A percentile compares a stretch with the other conserved stretches of the same genome.
phyloP scores from a whole-genome alignment of 2,113 vertebrate species.

The Microcebus lehilahytsara region DNA sequence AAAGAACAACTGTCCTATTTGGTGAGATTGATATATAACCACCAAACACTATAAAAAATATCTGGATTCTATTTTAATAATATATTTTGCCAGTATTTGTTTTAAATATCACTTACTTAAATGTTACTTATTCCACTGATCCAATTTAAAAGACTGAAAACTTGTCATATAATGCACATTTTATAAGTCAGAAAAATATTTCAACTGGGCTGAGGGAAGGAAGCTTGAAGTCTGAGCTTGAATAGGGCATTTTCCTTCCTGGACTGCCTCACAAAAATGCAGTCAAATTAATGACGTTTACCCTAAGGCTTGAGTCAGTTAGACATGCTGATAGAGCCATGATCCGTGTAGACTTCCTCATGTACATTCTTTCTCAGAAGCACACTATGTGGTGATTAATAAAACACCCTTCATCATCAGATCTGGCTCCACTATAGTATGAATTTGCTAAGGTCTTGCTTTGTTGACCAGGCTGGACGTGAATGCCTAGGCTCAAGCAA shows the following conservation, averaged over 20 bases:
- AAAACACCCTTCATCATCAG: neutral
- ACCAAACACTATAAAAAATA: neutral
- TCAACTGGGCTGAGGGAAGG: neutral
- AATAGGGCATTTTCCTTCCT: neutral
- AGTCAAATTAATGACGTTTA: neutral
- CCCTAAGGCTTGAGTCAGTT: neutral
- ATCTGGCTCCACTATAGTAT: neutral
- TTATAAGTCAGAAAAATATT: neutral
- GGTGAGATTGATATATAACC: neutral
- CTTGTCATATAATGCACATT: neutral
- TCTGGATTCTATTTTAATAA: neutral
- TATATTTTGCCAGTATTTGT: neutral
- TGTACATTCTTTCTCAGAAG: neutral
- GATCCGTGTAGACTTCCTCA: neutral
- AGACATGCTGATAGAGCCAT: neutral
- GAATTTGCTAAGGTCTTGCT: neutral
- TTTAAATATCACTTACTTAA: neutral
- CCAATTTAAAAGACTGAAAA: neutral
- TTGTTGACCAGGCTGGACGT: too few relatives aligned
- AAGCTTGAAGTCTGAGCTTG: neutral
- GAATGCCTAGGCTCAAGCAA: too few relatives aligned
- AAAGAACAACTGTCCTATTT: neutral
- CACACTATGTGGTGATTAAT: neutral
- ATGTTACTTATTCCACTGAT: neutral
- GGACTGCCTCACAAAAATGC: neutral